A percentile compares a stretch with the other conserved stretches of the same genome.
Conservation (phyloP, 1,140 invertebrate genomes). For the Drosophila punjabiensis region DNA sequence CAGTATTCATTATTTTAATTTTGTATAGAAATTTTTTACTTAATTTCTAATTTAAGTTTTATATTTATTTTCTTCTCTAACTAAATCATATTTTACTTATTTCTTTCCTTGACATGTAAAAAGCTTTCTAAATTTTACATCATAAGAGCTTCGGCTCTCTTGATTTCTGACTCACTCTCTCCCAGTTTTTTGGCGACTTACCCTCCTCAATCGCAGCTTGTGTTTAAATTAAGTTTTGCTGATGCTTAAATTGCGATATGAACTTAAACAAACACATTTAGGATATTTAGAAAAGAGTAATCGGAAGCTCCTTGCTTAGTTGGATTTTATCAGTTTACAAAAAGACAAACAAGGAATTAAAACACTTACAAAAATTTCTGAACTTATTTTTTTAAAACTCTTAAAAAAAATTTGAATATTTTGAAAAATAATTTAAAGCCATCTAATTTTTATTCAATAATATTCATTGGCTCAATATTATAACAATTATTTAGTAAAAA, state of each 20-base stretch:
- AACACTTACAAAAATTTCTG: neutral
- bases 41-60: neutral
- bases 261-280: constrained; percentile 14
- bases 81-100: neutral
- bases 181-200: neutral
- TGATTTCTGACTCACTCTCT: neutral
- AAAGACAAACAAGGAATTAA: neutral
- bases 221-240: constrained; percentile 24
- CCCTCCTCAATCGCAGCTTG: neutral
- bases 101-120: constrained; percentile 5
- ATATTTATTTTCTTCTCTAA: neutral
- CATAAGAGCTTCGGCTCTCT: neutral
- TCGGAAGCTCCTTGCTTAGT: neutral
- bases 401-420: neutral
- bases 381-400: too few relatives aligned
- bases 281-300: constrained; percentile 2
- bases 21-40: neutral
- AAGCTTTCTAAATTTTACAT: constrained; percentile 13
- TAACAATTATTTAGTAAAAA: too few relatives aligned
- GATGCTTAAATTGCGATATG: constrained; percentile 9
- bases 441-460: too few relatives aligned
- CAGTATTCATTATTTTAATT: neutral
- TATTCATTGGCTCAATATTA: too few relatives aligned
- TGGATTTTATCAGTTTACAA: neutral
- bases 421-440: neutral